Evolutionary conservation across 1,140 invertebrate species (phyloP).

Genomic region (Homalodisca vitripennis): DNA sequence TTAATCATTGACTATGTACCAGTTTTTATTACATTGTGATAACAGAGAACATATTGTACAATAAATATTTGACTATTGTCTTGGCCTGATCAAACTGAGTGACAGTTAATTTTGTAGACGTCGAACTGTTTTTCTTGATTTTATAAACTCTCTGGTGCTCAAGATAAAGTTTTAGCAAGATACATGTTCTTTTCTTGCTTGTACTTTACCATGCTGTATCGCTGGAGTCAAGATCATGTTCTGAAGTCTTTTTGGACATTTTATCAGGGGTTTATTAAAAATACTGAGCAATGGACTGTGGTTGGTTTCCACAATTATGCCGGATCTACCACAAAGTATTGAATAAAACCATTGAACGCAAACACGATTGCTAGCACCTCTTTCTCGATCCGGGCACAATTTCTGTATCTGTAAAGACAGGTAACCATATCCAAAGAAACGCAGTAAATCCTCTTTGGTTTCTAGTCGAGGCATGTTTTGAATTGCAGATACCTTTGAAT

Average conservation of each 20-base stretch:
- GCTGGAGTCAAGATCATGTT: background rate
- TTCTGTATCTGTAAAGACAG: background rate
- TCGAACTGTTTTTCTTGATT: background rate
- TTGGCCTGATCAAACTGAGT: too few relatives aligned
- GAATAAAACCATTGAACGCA: background rate
- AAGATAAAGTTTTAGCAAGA: background rate
- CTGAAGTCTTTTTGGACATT: background rate
- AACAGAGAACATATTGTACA: too few relatives aligned
- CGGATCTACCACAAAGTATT: background rate
- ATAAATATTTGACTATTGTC: too few relatives aligned
- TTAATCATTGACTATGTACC: too few relatives aligned
- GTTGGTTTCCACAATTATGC: background rate
- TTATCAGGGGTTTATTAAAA: background rate
- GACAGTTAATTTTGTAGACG: background rate
- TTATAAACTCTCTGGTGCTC: background rate
- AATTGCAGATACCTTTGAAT: background rate
- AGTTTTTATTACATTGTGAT: too few relatives aligned
- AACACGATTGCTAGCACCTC: constrained; percentile 32
- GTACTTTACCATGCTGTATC: background rate
- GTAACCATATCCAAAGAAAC: constrained; percentile 1
- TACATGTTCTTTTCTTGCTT: background rate
- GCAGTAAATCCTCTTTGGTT: background rate
- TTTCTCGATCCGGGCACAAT: background rate
- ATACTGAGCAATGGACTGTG: background rate
- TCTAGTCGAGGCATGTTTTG: background rate